Evolutionary conservation across 2,113 vertebrate species (phyloP).

Genomic region (Phocoena sinus): DNA sequence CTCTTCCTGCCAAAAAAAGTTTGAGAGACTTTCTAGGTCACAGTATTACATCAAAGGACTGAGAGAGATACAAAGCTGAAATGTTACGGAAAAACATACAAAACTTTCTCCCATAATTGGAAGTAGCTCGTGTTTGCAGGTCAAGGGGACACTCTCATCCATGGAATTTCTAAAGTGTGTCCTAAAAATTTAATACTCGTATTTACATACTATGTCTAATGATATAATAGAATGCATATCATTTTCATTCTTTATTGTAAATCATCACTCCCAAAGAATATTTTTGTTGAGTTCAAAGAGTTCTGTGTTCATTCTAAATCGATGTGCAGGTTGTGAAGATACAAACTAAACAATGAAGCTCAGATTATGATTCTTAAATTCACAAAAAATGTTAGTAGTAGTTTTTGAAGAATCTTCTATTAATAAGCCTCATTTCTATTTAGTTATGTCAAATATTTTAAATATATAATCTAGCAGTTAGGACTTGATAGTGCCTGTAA

Average conservation of each 20-base stretch:
- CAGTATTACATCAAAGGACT: neutral
- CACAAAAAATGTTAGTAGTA: neutral
- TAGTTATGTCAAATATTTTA: neutral
- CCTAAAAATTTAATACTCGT: neutral
- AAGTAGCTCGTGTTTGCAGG: neutral
- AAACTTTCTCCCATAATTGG: neutral
- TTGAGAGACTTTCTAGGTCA: neutral
- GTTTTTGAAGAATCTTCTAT: neutral
- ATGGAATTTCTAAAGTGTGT: neutral
- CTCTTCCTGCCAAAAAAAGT: neutral
- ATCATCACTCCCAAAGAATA: neutral
- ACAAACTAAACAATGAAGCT: neutral
- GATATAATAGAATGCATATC: neutral
- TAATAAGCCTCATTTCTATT: neutral
- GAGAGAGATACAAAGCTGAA: neutral
- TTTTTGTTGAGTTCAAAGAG: neutral
- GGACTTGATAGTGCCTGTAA: neutral
- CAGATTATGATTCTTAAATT: neutral
- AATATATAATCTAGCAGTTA: neutral
- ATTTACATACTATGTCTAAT: neutral
- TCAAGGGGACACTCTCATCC: neutral
- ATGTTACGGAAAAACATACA: neutral
- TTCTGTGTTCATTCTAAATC: neutral
- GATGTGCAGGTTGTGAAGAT: neutral
- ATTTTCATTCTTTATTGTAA: neutral